phyloP scores from a whole-genome alignment of 1,140 invertebrate species.

The Philopotamus ludificatus region DNA sequence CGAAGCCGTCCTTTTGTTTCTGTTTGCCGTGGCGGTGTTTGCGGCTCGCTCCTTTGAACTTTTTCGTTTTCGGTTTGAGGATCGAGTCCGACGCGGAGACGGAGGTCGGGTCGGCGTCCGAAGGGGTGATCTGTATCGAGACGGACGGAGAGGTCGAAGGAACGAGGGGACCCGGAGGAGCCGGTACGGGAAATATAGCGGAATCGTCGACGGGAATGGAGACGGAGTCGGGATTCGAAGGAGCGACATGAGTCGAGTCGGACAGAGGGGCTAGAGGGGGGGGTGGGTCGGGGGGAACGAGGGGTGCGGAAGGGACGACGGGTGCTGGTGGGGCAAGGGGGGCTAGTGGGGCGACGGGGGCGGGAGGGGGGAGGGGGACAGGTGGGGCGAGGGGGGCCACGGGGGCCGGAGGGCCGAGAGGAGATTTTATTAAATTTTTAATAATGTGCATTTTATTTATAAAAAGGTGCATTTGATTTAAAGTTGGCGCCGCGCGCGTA shows the following conservation, averaged over 20 bases:
- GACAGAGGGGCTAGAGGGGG: not conserved
- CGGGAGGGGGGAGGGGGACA: not conserved
- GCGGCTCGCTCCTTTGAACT: slow-evolving; percentile 49
- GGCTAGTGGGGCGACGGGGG: no score
- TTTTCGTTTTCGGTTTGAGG: slow-evolving; percentile 23
- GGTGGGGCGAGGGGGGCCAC: not conserved
- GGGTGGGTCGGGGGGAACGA: no score
- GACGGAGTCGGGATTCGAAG: not conserved
- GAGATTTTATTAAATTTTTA: no score
- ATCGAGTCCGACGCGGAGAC: not conserved
- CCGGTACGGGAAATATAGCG: no score
- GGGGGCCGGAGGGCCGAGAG: not conserved
- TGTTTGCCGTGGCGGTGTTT: slow-evolving; percentile 53
- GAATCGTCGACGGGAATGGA: no score
- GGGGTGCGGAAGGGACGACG: no score
- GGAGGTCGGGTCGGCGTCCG: not conserved
- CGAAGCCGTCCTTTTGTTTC: slow-evolving; percentile 49
- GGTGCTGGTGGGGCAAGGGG: no score
- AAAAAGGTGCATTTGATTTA: no score
- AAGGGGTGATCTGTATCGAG: not conserved
- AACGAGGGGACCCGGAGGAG: no score
- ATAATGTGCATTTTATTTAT: no score
- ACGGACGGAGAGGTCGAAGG: not conserved
- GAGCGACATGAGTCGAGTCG: no score
- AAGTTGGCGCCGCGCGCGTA: no score